Conservation (phyloP, 2,888 invertebrate species). For the Nebria salina region DNA sequence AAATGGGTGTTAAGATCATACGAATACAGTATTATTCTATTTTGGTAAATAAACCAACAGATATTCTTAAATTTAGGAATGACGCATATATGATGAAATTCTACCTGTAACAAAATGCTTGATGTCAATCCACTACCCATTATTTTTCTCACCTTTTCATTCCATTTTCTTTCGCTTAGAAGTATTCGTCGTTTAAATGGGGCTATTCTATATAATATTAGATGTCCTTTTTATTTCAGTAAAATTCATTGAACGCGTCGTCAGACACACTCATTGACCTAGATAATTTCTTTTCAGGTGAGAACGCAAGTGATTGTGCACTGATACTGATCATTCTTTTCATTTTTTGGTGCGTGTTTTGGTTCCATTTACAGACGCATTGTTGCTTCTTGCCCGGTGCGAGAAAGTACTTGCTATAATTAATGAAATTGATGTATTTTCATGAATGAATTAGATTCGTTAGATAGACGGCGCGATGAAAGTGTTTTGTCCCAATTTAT, state of each 20-base stretch:
- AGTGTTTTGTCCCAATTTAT: no score
- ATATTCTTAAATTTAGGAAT: neutral
- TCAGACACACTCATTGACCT: slow-evolving; percentile 9
- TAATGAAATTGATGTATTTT: no score
- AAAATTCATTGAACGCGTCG: slow-evolving; percentile 3
- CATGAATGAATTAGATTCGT: no score
- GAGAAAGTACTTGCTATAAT: no score
- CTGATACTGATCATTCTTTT: neutral
- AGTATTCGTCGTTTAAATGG: neutral
- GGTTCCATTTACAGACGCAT: neutral
- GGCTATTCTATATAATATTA: neutral
- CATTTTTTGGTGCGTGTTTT: neutral
- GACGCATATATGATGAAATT: neutral
- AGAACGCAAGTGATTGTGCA: neutral
- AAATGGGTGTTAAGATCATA: no score
- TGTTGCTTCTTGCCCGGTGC: neutral
- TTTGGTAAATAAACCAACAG: neutral
- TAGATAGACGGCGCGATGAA: no score
- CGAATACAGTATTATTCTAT: no score
- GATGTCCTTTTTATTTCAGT: neutral
- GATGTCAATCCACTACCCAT: neutral
- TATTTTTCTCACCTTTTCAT: neutral
- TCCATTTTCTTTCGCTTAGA: neutral
- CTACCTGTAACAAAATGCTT: neutral
- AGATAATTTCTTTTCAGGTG: slow-evolving; percentile 15